Evolutionary conservation across 2,113 vertebrate genomes (phyloP).

Genomic region (Pipa parva): DNA sequence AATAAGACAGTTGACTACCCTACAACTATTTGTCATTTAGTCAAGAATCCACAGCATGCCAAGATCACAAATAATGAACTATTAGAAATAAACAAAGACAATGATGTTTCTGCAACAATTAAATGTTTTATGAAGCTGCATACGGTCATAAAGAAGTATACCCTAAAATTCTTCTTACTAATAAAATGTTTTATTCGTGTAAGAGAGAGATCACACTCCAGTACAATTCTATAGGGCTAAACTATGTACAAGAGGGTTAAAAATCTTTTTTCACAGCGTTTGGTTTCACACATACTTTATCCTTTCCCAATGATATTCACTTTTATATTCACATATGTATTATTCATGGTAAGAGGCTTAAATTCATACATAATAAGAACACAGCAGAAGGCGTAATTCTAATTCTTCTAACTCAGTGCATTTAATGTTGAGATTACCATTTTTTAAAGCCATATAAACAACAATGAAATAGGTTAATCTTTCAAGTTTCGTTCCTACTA

Average conservation of each 20-base stretch:
- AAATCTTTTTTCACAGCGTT: neutral
- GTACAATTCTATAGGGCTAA: neutral
- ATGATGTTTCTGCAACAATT: too few relatives aligned
- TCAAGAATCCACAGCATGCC: too few relatives aligned
- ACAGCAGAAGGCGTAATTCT: constrained; percentile 35
- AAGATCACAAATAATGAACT: too few relatives aligned
- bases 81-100: too few relatives aligned
- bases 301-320: constrained; percentile 31
- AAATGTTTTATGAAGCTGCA: too few relatives aligned
- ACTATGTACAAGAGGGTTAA: neutral
- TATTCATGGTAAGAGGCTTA: constrained; percentile 43
- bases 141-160: too few relatives aligned
- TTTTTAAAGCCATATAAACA: constrained; percentile 42
- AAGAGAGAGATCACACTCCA: too few relatives aligned
- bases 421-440: constrained; percentile 44
- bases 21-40: too few relatives aligned
- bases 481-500: constrained; percentile 21
- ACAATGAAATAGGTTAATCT: constrained; percentile 34
- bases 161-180: too few relatives aligned
- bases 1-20: too few relatives aligned
- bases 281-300: constrained; percentile 10
- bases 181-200: too few relatives aligned
- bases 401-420: constrained; percentile 41
- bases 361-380: constrained; percentile 42
- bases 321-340: constrained; percentile 40